Evolutionary conservation across 2,797 vertebrate species (phyloP).

Genomic region (Serranus cabrilla): DNA sequence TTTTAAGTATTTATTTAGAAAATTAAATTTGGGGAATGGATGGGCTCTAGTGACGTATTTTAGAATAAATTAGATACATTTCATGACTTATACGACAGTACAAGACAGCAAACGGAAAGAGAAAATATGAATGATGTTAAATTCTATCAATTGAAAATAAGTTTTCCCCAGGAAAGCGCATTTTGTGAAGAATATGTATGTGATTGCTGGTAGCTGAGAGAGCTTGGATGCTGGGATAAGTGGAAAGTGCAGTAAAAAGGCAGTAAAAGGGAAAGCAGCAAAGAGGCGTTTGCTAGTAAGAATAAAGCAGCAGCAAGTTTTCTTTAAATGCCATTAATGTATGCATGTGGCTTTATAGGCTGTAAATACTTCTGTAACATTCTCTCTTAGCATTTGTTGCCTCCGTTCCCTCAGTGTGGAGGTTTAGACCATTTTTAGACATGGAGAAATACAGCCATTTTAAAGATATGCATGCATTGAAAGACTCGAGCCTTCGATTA

Average conservation of each 20-base stretch:
- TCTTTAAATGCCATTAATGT: conserved; percentile 7
- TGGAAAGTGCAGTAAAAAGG: neutral
- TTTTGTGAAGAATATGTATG: conserved; percentile 10
- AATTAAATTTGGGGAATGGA: neutral
- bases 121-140: neutral
- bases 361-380: conserved; percentile 5
- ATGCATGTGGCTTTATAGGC: conserved; percentile 5
- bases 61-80: neutral
- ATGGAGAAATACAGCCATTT: neutral
- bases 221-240: neutral
- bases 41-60: neutral
- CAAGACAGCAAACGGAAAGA: neutral
- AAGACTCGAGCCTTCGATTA: conserved; percentile 10
- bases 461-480: neutral
- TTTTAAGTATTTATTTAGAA: conserved; percentile 6
- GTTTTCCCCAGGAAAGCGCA: neutral
- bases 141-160: neutral
- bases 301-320: conserved; percentile 1
- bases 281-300: neutral
- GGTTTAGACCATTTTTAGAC: neutral
- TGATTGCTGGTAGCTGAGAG: conserved; percentile 6
- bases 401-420: conserved; percentile 3
- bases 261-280: neutral
- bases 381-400: neutral
- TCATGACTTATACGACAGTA: neutral